Evolutionary conservation across 1,140 invertebrate species (phyloP), one percentile per base, ranked within the genome.

Genomic region (Papilio helenus): DNA sequence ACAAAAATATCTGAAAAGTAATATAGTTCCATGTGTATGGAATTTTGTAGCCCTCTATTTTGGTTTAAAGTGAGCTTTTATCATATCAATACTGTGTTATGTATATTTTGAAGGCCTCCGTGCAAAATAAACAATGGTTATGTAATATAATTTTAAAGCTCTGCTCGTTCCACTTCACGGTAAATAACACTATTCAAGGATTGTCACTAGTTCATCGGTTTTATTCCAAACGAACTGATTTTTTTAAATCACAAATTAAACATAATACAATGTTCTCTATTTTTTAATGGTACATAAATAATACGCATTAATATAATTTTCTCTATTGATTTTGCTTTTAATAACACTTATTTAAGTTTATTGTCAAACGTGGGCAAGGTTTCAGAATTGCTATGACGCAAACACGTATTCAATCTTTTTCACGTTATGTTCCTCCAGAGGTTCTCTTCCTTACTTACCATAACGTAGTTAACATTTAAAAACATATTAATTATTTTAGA

Each of bases 81-180:
- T 34, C 18, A 55, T 61, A 51, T 39, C 29, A 61, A 3, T n/a
- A 29, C 1, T 5, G 18, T 23, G n/a, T 58, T 58, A 58, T 61
- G 58, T 26, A 26, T 61, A 58, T 58, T 2, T 61, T 10, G 29
- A 61, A 23, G 12, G 58, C 12, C 58, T 61, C 7, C 12, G 58
- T 26, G 10, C 9, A 61, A 26, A 61, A 23, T 26, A 61, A 26
- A 23, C 58, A 26, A 61, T 10, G 20, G 20, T 61, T 61, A 61
- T 61, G 3, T 61, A 61, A 61, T 5, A 61, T 26, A 61, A 26
- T 14, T 61, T 61, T 23, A 61, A 61, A 61, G 58, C 20, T 61
- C 23, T 61, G 23, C 58, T 61, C 23, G 58, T 61, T 61, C 58
- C 58, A 61, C 58, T 61, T 61, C 58, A 61, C 23, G 58, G 58